A percentile compares a stretch with the other conserved stretches of the same genome.
Conservation (phyloP, 2,888 invertebrate genomes). For the Ferdinandea cuprea region DNA sequence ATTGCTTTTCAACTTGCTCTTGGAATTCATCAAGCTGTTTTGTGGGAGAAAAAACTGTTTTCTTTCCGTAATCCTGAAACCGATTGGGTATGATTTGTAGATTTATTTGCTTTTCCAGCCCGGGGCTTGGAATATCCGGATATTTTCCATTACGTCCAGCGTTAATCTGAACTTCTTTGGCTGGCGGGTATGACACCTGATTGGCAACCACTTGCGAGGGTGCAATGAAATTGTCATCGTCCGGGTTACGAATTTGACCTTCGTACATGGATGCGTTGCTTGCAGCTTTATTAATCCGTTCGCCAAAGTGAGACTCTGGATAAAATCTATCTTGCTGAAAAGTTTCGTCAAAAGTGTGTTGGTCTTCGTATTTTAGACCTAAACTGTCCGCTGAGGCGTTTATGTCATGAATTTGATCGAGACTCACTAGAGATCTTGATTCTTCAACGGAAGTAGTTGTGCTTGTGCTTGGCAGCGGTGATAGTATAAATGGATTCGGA, state of each 20-base stretch:
- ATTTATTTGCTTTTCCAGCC: slow-evolving; percentile 78
- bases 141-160: slow-evolving; percentile 4
- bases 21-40: slow-evolving; percentile 77
- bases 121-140: slow-evolving; percentile 36
- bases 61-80: slow-evolving; percentile 58
- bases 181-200: slow-evolving; percentile 50
- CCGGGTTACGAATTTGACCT: slow-evolving; percentile 81
- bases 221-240: slow-evolving; percentile 83
- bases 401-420: slow-evolving; percentile 87
- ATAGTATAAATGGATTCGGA: not conserved
- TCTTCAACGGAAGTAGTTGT: slow-evolving; percentile 75
- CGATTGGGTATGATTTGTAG: slow-evolving; percentile 77
- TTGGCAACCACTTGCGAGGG: slow-evolving; percentile 79
- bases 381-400: slow-evolving; percentile 84
- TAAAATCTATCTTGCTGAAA: slow-evolving; percentile 41
- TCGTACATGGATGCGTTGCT: slow-evolving; percentile 84
- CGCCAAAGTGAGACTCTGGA: slow-evolving; percentile 81
- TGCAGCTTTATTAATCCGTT: slow-evolving; percentile 84
- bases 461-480: not conserved
- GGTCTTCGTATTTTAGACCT: slow-evolving; percentile 76
- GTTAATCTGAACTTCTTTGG: slow-evolving; percentile 20
- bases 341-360: slow-evolving; percentile 75
- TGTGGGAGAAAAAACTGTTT: slow-evolving; percentile 20
- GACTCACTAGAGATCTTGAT: slow-evolving; percentile 83
- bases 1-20: slow-evolving; percentile 77